phyloP scores from a whole-genome alignment of 2,797 vertebrate species.

The Liparis tanakae region DNA sequence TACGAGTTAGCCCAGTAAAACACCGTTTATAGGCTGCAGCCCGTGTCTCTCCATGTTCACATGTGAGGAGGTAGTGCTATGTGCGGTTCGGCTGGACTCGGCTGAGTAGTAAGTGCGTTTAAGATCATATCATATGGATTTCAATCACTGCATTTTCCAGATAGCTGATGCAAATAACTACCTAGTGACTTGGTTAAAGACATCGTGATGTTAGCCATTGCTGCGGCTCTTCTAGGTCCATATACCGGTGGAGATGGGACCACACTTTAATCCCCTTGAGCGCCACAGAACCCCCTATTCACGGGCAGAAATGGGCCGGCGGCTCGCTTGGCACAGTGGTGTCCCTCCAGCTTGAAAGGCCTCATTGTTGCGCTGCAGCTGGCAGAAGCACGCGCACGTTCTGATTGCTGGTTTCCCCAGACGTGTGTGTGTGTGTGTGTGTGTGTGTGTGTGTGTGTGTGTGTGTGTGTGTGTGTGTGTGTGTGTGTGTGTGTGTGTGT shows the following conservation, averaged over 20 bases:
- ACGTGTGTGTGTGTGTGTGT: slow-evolving; percentile 46
- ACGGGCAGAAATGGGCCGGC: slow-evolving; percentile 42
- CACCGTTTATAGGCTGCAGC: background rate
- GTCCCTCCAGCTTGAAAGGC: slow-evolving; percentile 67
- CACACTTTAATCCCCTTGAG: slow-evolving; percentile 54
- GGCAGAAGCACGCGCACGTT: slow-evolving; percentile 59
- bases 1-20: background rate
- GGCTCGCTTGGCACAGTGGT: slow-evolving; percentile 63
- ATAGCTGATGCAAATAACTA: slow-evolving; percentile 24
- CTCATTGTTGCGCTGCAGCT: slow-evolving; percentile 78
- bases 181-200: background rate
- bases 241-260: slow-evolving; percentile 17
- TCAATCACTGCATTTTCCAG: slow-evolving; percentile 23
- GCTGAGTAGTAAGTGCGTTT: slow-evolving; percentile 16
- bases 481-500: slow-evolving; percentile 41
- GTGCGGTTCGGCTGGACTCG: slow-evolving; percentile 53
- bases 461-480: slow-evolving; percentile 46
- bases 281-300: slow-evolving; percentile 36
- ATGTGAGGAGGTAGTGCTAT: slow-evolving; percentile 12
- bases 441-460: slow-evolving; percentile 5
- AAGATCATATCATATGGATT: slow-evolving; percentile 9
- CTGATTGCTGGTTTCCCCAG: slow-evolving; percentile 54
- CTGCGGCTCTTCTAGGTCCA: slow-evolving; percentile 9
- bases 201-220: background rate
- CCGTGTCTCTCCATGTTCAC: background rate